These are phyloP conservation scores for Rhodophaea formosa DNA, from an alignment of 2,888 invertebrate genomes.

Conservation along the genomic window DNA sequence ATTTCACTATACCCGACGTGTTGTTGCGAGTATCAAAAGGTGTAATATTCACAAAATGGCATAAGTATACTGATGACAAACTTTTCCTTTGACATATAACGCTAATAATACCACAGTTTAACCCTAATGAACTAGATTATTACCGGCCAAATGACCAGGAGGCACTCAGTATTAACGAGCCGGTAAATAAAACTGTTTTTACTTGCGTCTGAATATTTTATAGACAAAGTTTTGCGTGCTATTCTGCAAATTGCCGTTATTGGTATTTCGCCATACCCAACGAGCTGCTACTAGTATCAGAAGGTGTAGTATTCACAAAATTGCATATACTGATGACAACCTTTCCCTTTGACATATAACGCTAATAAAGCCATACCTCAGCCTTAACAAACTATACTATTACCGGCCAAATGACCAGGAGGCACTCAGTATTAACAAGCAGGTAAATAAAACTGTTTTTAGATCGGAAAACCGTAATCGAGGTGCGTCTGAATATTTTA, in stretches of 20 bases:
- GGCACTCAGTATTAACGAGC: background rate
- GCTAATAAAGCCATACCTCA: conserved; percentile 59
- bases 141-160: conserved; percentile 36
- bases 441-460: conserved; percentile 7
- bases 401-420: conserved; percentile 36
- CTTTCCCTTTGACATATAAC: conserved; percentile 6
- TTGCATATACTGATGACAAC: too few relatives aligned
- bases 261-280: too few relatives aligned
- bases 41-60: too few relatives aligned
- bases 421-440: background rate
- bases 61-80: too few relatives aligned
- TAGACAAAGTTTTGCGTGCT: background rate
- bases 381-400: conserved; percentile 60
- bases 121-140: conserved; percentile 60
- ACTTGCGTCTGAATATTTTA: background rate
- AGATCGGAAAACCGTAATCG: background rate
- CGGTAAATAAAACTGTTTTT: conserved; percentile 8
- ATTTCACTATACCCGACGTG: too few relatives aligned
- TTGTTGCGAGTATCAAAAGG: too few relatives aligned
- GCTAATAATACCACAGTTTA: conserved; percentile 59
- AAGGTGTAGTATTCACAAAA: too few relatives aligned
- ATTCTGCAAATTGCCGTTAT: background rate
- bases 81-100: too few relatives aligned
- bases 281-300: too few relatives aligned
- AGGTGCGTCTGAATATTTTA: background rate